Base-by-base conservation (phyloP, 2,888 invertebrate genomes). In the Labia minor region DNA sequence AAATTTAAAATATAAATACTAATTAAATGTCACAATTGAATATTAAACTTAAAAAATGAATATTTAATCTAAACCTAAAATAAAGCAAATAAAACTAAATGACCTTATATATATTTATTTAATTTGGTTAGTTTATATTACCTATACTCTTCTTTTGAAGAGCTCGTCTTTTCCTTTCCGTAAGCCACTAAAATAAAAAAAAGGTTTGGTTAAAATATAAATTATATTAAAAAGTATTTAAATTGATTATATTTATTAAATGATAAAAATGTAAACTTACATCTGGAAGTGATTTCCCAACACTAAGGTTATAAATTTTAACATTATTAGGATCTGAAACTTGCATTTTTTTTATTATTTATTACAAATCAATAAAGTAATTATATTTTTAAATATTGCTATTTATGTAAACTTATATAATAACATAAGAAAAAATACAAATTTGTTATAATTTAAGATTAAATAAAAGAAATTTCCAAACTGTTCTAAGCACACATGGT, bases 301-400 rank as follows among this genome's bases (percentile, higher is more conserved):
- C 90, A 77, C 95, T 97, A 62, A 99, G 83, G 81, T 98, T 98
- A 77, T 97, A 99, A 70, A 98, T 95, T 82, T 98, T 98, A 49
- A 97, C 88, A 79, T 96, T 91, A 80, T 98, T 97, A 67, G 92
- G 88, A 78, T 92, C 91, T 64, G 90, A 90, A 66, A 95, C 90
- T 77, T 95, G 92, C 96, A 96, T 96, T 76, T 76, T 82, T 65
- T 62, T 19, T 8, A 65, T 62, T 21, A 26, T 11, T 61, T 62
- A 62, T 33, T 11, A 33, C 11, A 8, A 8, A 33, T 33, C 6
- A 33, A 33, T 33, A 11, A 33, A 8, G 6, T 33, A 33, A 8
- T 33, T 33, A 33, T 33, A 33, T n/a, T n/a, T n/a, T n/a, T n/a
- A n/a, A n/a, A n/a, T n/a, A n/a, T n/a, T n/a, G n/a, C n/a, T n/a